phyloP scores from a whole-genome alignment of 2,797 vertebrate species.

The Sebastes cheni region DNA sequence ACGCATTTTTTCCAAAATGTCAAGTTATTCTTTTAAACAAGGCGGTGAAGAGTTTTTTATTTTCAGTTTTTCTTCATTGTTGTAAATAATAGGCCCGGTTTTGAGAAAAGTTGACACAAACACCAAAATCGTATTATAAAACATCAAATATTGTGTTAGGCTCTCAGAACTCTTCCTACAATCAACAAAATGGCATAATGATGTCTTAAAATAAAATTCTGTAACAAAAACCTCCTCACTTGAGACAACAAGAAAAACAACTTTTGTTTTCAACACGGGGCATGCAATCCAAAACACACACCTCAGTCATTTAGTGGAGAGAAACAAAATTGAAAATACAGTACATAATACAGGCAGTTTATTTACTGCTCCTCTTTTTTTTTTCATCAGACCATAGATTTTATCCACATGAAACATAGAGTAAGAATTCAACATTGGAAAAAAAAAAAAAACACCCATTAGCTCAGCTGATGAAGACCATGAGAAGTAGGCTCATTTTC shows the following conservation, averaged over 20 bases:
- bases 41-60: neutral
- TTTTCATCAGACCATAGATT: neutral
- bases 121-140: neutral
- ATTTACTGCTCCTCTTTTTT: neutral
- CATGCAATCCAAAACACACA: neutral
- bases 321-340: neutral
- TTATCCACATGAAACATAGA: no score
- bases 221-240: neutral
- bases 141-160: neutral
- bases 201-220: neutral
- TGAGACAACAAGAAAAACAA: neutral
- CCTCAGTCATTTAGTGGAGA: neutral
- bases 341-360: neutral
- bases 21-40: neutral
- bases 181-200: neutral
- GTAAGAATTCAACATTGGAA: no score
- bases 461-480: no score
- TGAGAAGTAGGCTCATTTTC: no score
- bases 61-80: neutral
- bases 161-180: neutral
- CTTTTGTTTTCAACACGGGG: neutral
- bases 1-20: neutral
- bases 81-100: neutral
- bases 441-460: no score
- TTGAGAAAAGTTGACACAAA: neutral